These are phyloP conservation scores for Whitmania pigra DNA, from an alignment of 1,140 invertebrate species.

Conservation along the genomic window DNA sequence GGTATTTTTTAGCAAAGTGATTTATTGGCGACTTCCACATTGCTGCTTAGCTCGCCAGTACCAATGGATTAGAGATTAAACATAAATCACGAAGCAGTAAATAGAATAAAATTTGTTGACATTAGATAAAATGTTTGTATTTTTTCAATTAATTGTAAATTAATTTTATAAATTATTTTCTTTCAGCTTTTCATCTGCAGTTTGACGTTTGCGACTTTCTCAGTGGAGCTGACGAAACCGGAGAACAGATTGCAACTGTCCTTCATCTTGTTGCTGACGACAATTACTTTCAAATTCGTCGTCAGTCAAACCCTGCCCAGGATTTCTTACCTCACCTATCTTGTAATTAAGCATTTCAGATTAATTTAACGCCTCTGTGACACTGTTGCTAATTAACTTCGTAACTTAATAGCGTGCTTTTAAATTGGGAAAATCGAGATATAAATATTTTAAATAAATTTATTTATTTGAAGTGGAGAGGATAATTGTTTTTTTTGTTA, in stretches of 20 bases:
- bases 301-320: slow-evolving; percentile 25
- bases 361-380: no score
- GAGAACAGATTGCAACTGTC: slow-evolving; percentile 32
- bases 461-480: no score
- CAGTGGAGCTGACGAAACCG: slow-evolving; percentile 29
- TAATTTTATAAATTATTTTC: no score
- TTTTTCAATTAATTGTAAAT: neutral
- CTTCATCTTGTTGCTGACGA: slow-evolving; percentile 38
- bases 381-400: no score
- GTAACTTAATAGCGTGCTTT: neutral
- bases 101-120: neutral
- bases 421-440: neutral
- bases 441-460: neutral
- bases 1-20: no score
- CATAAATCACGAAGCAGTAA: neutral
- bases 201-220: slow-evolving; percentile 33
- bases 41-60: no score
- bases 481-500: no score
- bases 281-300: slow-evolving; percentile 26
- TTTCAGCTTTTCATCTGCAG: slow-evolving; percentile 35
- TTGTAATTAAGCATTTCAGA: slow-evolving; percentile 17
- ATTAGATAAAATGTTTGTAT: neutral
- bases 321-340: slow-evolving; percentile 25
- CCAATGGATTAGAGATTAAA: no score
- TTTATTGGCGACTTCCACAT: no score